Evolutionary conservation across 2,113 vertebrate genomes (phyloP).

Genomic region (Microcebus griseorufus): DNA sequence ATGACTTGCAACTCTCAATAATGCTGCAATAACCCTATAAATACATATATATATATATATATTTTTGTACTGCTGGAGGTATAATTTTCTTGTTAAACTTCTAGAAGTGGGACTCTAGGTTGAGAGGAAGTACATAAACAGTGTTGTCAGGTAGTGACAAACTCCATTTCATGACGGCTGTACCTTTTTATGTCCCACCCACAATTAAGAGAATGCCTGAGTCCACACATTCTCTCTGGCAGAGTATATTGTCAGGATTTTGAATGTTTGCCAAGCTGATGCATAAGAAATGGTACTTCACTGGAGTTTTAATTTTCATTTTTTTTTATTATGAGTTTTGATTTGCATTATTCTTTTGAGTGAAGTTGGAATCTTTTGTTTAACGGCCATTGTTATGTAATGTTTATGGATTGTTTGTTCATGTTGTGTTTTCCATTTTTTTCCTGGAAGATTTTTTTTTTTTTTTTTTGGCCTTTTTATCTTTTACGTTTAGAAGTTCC

Average conservation of each 20-base stretch:
- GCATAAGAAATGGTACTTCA: background rate
- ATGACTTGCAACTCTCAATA: background rate
- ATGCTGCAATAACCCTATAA: background rate
- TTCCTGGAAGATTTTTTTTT: background rate
- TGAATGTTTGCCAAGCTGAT: background rate
- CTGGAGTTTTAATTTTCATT: background rate
- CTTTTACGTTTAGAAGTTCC: background rate
- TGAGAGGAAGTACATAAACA: background rate
- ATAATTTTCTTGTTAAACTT: background rate
- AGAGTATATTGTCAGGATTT: background rate
- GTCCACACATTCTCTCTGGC: background rate
- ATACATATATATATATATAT: background rate
- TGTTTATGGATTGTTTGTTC: background rate
- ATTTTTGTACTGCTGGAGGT: background rate
- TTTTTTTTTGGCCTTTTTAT: background rate
- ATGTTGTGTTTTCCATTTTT: background rate
- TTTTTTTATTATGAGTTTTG: slow-evolving; percentile 12
- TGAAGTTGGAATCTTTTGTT: background rate
- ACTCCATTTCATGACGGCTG: background rate
- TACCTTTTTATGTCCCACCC: background rate
- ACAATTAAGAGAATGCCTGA: background rate
- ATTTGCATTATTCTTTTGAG: background rate
- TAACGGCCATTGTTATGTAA: background rate
- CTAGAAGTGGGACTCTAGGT: background rate
- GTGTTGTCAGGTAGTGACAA: background rate